phyloP scores from a whole-genome alignment of 2,113 vertebrate species.

The Vicugna pacos region DNA sequence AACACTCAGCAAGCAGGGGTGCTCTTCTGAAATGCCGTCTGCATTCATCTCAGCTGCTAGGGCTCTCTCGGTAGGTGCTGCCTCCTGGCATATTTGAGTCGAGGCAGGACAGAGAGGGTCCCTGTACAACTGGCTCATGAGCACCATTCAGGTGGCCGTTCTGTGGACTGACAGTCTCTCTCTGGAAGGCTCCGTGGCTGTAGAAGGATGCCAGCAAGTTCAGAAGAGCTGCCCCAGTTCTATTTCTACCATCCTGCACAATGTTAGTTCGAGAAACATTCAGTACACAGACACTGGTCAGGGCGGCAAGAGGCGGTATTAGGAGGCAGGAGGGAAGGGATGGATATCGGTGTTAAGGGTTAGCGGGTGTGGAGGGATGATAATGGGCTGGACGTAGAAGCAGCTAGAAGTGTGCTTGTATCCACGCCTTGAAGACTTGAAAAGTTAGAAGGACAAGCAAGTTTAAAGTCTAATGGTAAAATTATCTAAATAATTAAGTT shows the following conservation, averaged over 20 bases:
- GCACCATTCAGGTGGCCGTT: not conserved
- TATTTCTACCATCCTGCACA: not conserved
- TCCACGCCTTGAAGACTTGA: not conserved
- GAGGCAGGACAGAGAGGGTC: not conserved
- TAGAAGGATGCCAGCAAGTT: not conserved
- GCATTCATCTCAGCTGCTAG: not conserved
- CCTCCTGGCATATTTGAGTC: not conserved
- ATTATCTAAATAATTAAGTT: not conserved
- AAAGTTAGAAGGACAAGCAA: not conserved
- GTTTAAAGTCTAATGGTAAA: not conserved
- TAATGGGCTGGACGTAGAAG: not conserved
- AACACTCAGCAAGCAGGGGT: not conserved
- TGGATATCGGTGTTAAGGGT: not conserved
- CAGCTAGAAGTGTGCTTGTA: not conserved
- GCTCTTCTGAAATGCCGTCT: not conserved
- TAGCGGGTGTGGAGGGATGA: not conserved
- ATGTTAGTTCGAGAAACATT: not conserved
- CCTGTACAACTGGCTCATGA: not conserved
- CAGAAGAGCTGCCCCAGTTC: not conserved
- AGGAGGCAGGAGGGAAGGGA: not conserved
- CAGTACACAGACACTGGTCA: accelerated
- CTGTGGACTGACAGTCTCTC: not conserved
- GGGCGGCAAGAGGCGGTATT: not conserved
- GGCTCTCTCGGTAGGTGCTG: not conserved
- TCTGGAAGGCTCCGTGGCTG: not conserved